Percentiles rank a stretch among this genome's conserved stretches.
Evolutionary conservation across 2,113 vertebrate species (phyloP).

Genomic region (Xerus inauris): DNA sequence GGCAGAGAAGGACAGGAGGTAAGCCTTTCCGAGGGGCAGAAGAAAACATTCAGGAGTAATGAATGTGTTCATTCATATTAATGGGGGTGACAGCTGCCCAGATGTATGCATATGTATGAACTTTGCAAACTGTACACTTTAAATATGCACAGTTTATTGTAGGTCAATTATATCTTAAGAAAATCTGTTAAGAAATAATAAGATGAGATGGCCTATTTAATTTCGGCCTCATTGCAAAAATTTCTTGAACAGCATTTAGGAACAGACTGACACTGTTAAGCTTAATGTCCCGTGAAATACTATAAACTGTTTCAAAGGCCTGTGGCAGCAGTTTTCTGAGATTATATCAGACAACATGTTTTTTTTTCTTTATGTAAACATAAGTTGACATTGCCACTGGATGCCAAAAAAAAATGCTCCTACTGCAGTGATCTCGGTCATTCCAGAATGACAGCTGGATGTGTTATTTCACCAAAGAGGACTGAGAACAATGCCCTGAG

Average conservation of each 20-base stretch:
- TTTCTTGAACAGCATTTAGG: conserved; percentile 70
- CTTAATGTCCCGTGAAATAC: conserved; percentile 80
- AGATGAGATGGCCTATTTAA: conserved; percentile 49
- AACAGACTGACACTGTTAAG: conserved; percentile 76
- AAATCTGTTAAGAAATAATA: conserved; percentile 41
- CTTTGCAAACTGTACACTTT: not conserved
- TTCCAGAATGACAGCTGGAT: not conserved
- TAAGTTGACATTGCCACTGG: conserved; percentile 45
- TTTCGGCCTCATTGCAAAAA: conserved; percentile 69
- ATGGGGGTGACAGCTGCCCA: not conserved
- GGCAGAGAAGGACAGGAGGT: not conserved
- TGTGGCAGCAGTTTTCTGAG: conserved; percentile 78
- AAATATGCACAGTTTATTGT: conserved; percentile 44
- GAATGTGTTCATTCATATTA: conserved; percentile 2
- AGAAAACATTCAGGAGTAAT: not conserved
- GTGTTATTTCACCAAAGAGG: not conserved
- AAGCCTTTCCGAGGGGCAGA: not conserved
- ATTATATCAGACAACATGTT: conserved; percentile 66
- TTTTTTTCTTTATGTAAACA: conserved; percentile 60
- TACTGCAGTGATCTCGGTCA: not conserved
- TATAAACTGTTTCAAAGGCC: conserved; percentile 75
- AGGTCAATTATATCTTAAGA: conserved; percentile 45
- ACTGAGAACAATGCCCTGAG: not conserved
- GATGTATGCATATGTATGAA: not conserved
- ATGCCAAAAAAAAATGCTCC: conserved; percentile 40